A percentile compares a stretch with the other conserved stretches of the same genome.
phyloP scores from a whole-genome alignment of 1,140 invertebrate genomes.

The Zaprionus lachaisei region DNA sequence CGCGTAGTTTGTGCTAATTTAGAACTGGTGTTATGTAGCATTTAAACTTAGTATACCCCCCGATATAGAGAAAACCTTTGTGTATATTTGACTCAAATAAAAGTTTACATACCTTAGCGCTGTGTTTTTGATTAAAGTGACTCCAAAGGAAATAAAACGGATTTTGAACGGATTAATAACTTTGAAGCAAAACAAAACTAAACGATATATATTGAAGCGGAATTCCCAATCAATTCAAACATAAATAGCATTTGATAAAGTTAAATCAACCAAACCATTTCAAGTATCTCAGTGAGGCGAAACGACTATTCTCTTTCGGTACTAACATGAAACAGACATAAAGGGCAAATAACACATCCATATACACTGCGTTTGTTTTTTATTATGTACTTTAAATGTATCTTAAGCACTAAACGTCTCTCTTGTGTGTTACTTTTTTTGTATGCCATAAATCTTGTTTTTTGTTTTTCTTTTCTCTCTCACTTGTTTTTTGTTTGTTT shows the following conservation, averaged over 20 bases:
- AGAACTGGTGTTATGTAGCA: conserved; percentile 71
- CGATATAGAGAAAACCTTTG: conserved; percentile 44
- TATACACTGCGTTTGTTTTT: conserved; percentile 55
- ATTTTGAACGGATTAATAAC: too few species aligned
- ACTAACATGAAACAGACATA: not conserved
- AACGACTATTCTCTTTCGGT: not conserved
- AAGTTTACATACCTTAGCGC: conserved; percentile 49
- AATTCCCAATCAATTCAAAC: too few species aligned
- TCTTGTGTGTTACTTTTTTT: conserved; percentile 52
- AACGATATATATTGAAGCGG: too few species aligned
- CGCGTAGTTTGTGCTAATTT: conserved; percentile 60
- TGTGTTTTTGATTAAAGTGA: not conserved
- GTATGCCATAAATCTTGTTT: conserved; percentile 63
- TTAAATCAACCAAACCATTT: too few species aligned
- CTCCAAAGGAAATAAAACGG: too few species aligned
- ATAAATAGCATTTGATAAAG: too few species aligned
- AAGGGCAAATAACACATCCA: conserved; percentile 17
- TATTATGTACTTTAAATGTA: conserved; percentile 69
- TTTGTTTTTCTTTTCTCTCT: conserved; percentile 35
- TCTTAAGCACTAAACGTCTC: conserved; percentile 66
- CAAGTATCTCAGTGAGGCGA: too few species aligned
- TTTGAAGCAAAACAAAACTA: too few species aligned
- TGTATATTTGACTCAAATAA: conserved; percentile 73
- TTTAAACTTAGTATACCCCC: conserved; percentile 74
- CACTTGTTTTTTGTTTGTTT: conserved; percentile 31